Percentiles rank a stretch among this genome's conserved stretches.
These are phyloP conservation scores for Austrolebias charrua DNA, from an alignment of 2,797 vertebrate genomes.

Conservation along the genomic window DNA sequence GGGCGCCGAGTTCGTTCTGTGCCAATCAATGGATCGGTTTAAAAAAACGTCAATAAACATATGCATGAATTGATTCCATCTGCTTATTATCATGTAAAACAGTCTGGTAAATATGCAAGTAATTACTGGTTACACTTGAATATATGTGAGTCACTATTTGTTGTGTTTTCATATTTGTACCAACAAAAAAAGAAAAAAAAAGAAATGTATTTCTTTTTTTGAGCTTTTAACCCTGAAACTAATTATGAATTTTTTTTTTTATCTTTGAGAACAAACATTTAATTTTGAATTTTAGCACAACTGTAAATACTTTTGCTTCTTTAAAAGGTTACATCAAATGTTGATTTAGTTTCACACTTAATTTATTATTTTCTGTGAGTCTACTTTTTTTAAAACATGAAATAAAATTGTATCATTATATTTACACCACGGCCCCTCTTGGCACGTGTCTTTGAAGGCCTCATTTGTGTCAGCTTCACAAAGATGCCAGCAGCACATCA, in stretches of 20 bases:
- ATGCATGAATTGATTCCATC: slow-evolving; percentile 81
- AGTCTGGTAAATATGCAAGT: slow-evolving; percentile 81
- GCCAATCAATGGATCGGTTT: slow-evolving; percentile 68
- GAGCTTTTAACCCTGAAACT: not conserved
- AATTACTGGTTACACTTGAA: slow-evolving; percentile 58
- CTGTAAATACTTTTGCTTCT: not conserved
- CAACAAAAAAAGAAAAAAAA: slow-evolving; percentile 34
- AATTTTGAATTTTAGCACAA: no score
- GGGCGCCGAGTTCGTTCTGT: slow-evolving; percentile 64
- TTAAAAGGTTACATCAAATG: no score
- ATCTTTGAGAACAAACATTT: not conserved
- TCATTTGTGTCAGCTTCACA: slow-evolving; percentile 36
- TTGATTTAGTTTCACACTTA: no score
- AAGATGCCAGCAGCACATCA: slow-evolving; percentile 50
- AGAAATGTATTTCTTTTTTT: slow-evolving; percentile 7
- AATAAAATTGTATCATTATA: slow-evolving; percentile 25
- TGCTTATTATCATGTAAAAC: slow-evolving; percentile 84
- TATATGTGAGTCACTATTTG: slow-evolving; percentile 36
- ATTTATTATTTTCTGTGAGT: not conserved
- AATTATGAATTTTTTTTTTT: not conserved
- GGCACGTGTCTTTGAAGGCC: slow-evolving; percentile 33
- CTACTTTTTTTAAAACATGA: slow-evolving; percentile 17
- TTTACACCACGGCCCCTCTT: slow-evolving; percentile 41
- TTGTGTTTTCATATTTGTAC: slow-evolving; percentile 40
- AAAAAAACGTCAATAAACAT: slow-evolving; percentile 77